phyloP scores from a whole-genome alignment of 2,888 invertebrate species.

The Mellilla xanthometata region DNA sequence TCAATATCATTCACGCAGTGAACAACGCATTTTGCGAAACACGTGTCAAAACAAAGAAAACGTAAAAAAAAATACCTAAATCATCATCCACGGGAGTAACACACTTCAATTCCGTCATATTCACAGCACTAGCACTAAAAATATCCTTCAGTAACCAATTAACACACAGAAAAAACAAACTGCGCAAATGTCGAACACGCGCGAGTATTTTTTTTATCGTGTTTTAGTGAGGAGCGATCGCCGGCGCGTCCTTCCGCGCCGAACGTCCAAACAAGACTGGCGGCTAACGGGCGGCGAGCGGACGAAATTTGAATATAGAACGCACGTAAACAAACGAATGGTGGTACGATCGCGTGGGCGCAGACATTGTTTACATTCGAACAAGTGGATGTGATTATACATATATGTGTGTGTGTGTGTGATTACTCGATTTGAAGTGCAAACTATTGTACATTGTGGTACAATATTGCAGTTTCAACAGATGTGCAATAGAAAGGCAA shows the following conservation, averaged over 20 bases:
- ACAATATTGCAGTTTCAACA: not conserved
- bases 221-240: conserved; percentile 19
- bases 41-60: conserved; percentile 16
- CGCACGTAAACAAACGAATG: conserved; percentile 44
- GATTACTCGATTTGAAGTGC: conserved; percentile 6
- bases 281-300: conserved; percentile 6
- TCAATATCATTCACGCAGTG: too few species aligned
- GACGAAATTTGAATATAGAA: conserved; percentile 50
- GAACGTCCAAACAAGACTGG: conserved; percentile 53
- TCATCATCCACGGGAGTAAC: conserved; percentile 44
- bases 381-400: conserved; percentile 4
- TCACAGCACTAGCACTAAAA: conserved; percentile 31
- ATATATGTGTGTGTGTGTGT: too few species aligned
- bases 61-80: conserved; percentile 36
- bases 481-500: not conserved
- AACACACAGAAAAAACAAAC: conserved; percentile 21
- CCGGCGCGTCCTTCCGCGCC: conserved; percentile 46
- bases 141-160: conserved; percentile 24
- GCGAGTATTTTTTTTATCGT: conserved; percentile 25
- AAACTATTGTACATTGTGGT: not conserved
- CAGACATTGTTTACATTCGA: conserved; percentile 30
- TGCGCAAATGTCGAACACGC: conserved; percentile 27
- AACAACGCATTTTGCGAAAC: not conserved
- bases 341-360: conserved; percentile 36
- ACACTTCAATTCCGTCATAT: conserved; percentile 50